Evolutionary conservation across 2,113 vertebrate species (phyloP).

Genomic region (Hippoglossus stenolepis): DNA sequence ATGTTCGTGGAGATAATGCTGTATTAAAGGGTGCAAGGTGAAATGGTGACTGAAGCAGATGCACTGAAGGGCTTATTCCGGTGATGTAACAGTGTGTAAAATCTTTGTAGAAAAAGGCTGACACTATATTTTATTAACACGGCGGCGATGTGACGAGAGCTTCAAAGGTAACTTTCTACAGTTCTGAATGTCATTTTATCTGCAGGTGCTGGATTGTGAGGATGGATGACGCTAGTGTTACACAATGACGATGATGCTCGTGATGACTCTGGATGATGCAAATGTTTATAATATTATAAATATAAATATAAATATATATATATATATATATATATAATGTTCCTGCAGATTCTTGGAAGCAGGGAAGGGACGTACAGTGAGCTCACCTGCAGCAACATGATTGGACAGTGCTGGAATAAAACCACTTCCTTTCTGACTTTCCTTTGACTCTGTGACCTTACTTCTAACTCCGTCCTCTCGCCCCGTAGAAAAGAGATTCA

Average conservation of each 20-base stretch:
- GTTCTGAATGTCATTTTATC: constrained; percentile 67
- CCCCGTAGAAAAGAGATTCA: not conserved
- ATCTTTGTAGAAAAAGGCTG: constrained; percentile 64
- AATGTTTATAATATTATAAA: constrained; percentile 42
- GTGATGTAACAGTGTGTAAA: constrained; percentile 47
- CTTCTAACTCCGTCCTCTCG: constrained; percentile 13
- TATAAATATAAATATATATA: constrained; percentile 10
- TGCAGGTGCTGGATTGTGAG: constrained; percentile 21
- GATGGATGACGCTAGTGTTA: constrained; percentile 10
- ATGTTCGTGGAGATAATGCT: constrained; percentile 17
- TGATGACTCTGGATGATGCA: constrained; percentile 48
- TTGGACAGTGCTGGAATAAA: constrained; percentile 78
- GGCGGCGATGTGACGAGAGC: constrained; percentile 44
- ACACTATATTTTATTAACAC: constrained; percentile 77
- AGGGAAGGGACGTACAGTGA: constrained; percentile 27
- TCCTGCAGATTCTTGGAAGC: constrained; percentile 50
- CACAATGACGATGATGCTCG: constrained; percentile 14
- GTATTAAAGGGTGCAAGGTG: not conserved
- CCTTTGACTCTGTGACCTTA: constrained; percentile 34
- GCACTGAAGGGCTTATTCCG: constrained; percentile 69
- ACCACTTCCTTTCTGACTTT: constrained; percentile 77
- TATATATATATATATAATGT: constrained; percentile 19
- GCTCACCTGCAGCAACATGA: constrained; percentile 58
- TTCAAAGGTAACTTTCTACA: constrained; percentile 59
- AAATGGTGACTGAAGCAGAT: constrained; percentile 15